Percentiles rank a stretch among this genome's conserved stretches.
These are phyloP conservation scores for Eutolmus rufibarbis DNA, from an alignment of 2,888 invertebrate genomes.

Conservation along the genomic window DNA sequence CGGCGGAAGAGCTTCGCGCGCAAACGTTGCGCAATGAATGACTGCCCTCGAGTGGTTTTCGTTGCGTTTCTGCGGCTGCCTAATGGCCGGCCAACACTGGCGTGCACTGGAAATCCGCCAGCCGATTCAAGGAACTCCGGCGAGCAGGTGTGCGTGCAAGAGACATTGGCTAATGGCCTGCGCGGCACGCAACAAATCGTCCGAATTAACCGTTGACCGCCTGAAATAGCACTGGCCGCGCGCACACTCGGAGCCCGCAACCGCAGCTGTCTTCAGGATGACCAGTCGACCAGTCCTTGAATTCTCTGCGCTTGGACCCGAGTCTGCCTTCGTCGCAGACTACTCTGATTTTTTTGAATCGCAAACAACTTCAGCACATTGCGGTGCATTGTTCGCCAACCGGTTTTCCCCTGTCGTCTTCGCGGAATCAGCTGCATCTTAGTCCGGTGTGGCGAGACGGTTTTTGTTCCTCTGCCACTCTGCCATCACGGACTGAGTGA, in stretches of 20 bases:
- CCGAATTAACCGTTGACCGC: slow-evolving; percentile 32
- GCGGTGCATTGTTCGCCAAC: neutral
- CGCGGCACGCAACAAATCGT: slow-evolving; percentile 30
- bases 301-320: neutral
- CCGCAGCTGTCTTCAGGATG: neutral
- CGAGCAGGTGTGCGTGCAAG: slow-evolving; percentile 5
- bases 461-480: neutral
- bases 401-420: neutral
- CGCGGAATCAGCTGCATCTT: neutral
- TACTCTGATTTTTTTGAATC: neutral
- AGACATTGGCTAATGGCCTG: neutral
- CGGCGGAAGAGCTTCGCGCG: neutral
- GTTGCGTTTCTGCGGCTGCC: neutral
- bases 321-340: neutral
- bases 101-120: neutral
- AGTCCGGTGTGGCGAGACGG: neutral
- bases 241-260: neutral
- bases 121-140: neutral
- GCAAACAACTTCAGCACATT: neutral
- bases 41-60: neutral
- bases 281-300: neutral
- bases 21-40: neutral
- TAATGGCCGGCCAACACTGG: neutral
- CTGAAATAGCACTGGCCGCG: neutral
- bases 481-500: neutral